Percentiles rank a stretch among this genome's conserved stretches.
Conservation (phyloP, 2,888 invertebrate species). For the Lysandra bellargus region DNA sequence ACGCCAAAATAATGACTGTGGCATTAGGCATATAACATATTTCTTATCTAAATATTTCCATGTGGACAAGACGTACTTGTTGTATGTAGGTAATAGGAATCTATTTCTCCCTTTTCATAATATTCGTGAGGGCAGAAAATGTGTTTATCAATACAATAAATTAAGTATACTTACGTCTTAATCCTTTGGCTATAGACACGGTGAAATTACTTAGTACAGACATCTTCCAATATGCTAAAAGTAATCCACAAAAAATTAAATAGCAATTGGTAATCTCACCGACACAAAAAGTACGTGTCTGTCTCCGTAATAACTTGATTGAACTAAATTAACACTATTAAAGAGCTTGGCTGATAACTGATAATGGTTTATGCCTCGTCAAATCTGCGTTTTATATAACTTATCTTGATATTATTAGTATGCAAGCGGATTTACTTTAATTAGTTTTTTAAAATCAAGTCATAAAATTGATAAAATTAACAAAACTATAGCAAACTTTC, state of each 20-base stretch:
- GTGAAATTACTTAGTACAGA: slow-evolving; percentile 71
- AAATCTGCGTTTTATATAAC: slow-evolving; percentile 17
- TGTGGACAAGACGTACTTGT: neutral
- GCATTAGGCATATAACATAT: neutral
- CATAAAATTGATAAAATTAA: neutral
- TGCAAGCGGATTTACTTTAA: neutral
- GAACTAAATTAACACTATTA: slow-evolving; percentile 46
- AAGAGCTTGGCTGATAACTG: slow-evolving; percentile 58
- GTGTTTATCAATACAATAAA: slow-evolving; percentile 25
- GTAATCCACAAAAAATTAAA: slow-evolving; percentile 39
- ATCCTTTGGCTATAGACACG: slow-evolving; percentile 64
- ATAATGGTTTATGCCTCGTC: slow-evolving; percentile 36
- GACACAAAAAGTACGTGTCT: slow-evolving; percentile 21
- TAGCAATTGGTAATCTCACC: slow-evolving; percentile 36
- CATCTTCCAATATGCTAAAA: slow-evolving; percentile 49
- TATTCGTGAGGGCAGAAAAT: neutral
- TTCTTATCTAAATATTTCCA: neutral
- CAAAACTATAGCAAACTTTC: neutral
- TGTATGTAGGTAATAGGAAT: neutral
- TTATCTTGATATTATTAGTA: slow-evolving; percentile 25
- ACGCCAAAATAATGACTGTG: neutral
- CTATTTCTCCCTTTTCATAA: neutral
- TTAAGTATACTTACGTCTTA: slow-evolving; percentile 62
- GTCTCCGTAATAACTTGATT: slow-evolving; percentile 32
- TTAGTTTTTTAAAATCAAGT: neutral